Base-by-base conservation (phyloP, 2,113 vertebrate species). In the Nothoprocta pentlandii region DNA sequence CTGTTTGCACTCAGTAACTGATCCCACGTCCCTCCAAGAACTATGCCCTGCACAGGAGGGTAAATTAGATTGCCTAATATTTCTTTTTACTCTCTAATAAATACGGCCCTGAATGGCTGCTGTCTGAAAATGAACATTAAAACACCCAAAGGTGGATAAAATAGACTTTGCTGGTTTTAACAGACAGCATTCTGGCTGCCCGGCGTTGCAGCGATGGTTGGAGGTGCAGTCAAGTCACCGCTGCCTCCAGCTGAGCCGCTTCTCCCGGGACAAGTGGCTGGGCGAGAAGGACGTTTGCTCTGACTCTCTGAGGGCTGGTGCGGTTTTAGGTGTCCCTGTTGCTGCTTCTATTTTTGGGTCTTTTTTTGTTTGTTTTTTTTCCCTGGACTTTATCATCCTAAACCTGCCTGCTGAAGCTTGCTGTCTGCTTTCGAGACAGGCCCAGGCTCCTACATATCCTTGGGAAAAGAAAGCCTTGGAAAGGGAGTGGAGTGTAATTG, bases 361-460 rank as follows among this genome's bases (percentile, higher is more conserved):
- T 39, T 39, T 39, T 39, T 39, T 39, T 39, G 6, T 39, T 39
- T 39, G 36, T 39, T 39, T 16, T 28, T 74, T 74, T 42, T 46
- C 26, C 11, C 68, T 30, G 62, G 62, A 30, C 63, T 75, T 80
- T 58, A 12, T 47, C 26, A 10, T 12, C 63, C 84, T 8, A 5
- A 7, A 26, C 61, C n/a, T 54, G 61, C 46, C 79, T 17, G 9
- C 66, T 62, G 73, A 47, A 59, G 28, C 30, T 46, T 3, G 1
- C 41, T 56, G 46, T 25, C 7, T 13, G 11, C 20, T 42, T 74
- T 67, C 0, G 0, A 49, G 34, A 15, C 9, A 2, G 46, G 59
- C 49, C 19, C n/a, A 5, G n/a, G 19, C 19, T 70, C 22, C 54
- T 39, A 3, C 28, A 0, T 34, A 12, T 10, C n/a, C 3, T 21